Conservation (phyloP, 1,140 invertebrate genomes). For the Augochlora pura region DNA sequence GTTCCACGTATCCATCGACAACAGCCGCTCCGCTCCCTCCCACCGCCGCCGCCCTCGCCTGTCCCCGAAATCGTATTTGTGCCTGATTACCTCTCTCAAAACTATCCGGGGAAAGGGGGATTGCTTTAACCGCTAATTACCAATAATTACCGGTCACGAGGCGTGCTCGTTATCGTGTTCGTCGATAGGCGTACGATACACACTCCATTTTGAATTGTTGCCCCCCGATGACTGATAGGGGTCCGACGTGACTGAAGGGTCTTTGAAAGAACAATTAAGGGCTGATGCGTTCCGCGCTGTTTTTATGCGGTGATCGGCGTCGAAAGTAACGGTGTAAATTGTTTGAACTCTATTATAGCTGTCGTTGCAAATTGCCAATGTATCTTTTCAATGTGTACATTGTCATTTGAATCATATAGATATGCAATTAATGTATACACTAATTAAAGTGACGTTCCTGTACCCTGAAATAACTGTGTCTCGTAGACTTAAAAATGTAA, state of each 20-base stretch:
- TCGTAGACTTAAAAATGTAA: too few species aligned
- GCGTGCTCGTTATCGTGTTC: slow-evolving; percentile 12
- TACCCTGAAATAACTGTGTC: too few species aligned
- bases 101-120: not conserved
- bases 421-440: too few species aligned
- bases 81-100: slow-evolving; percentile 10
- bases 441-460: too few species aligned
- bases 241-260: not conserved
- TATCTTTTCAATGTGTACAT: too few species aligned
- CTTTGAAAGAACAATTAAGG: slow-evolving; percentile 1
- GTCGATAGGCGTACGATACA: not conserved
- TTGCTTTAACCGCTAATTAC: slow-evolving; percentile 31
- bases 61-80: slow-evolving; percentile 4
- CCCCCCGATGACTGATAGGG: not conserved
- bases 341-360: too few species aligned
- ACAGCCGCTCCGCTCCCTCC: not conserved
- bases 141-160: slow-evolving; percentile 22
- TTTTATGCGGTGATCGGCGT: too few species aligned
- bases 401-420: too few species aligned
- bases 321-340: too few species aligned
- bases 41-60: not conserved
- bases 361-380: too few species aligned
- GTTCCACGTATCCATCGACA: not conserved
- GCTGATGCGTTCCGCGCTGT: not conserved
- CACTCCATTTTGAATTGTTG: slow-evolving; percentile 11